These are phyloP conservation scores for Siniperca chuatsi DNA, from an alignment of 2,113 vertebrate species.

Conservation along the genomic window DNA sequence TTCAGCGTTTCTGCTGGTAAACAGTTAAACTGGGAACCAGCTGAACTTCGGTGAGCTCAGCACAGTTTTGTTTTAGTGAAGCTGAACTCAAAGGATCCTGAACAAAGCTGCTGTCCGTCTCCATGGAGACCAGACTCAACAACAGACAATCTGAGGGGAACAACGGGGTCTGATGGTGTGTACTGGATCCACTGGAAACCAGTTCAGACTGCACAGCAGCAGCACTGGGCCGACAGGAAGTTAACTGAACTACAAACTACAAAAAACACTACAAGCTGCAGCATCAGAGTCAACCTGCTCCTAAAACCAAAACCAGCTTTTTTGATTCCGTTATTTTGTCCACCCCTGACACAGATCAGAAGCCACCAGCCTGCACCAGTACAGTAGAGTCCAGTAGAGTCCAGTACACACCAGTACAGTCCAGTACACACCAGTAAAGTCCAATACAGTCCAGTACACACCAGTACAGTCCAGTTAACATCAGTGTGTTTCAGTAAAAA, in stretches of 20 bases:
- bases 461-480: too few relatives aligned
- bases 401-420: background rate
- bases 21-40: slow-evolving; percentile 17
- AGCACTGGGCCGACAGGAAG: background rate
- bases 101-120: slow-evolving; percentile 63
- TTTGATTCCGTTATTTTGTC: background rate
- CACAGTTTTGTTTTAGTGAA: slow-evolving; percentile 45
- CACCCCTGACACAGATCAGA: background rate
- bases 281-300: background rate
- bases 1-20: background rate
- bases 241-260: background rate
- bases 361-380: too few relatives aligned
- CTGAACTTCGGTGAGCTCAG: slow-evolving; percentile 57
- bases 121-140: slow-evolving; percentile 68
- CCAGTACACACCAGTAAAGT: too few relatives aligned
- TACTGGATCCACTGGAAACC: slow-evolving; percentile 20
- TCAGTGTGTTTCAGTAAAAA: too few relatives aligned
- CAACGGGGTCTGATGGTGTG: background rate
- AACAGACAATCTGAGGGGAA: slow-evolving; percentile 45
- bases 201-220: slow-evolving; percentile 3
- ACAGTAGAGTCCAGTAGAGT: background rate
- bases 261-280: background rate
- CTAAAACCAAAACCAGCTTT: background rate
- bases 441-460: too few relatives aligned
- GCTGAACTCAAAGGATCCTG: slow-evolving; percentile 54